A percentile compares a stretch with the other conserved stretches of the same genome.
Evolutionary conservation across 2,888 invertebrate genomes (phyloP).

Genomic region (Tetanocera ferruginea): DNA sequence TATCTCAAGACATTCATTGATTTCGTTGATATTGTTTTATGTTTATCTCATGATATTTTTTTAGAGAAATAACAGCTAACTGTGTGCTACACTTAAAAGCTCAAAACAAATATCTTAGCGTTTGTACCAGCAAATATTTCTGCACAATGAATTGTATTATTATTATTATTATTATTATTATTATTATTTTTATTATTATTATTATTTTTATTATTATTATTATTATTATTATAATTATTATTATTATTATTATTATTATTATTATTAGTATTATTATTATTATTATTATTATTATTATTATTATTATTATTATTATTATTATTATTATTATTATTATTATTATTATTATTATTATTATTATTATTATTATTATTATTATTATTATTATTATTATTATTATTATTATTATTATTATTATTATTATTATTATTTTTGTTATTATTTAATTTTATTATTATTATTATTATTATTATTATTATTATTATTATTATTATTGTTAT

Average conservation of each 20-base stretch:
- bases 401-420: conserved; percentile 5
- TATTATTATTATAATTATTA: conserved; percentile 19
- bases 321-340: conserved; percentile 21
- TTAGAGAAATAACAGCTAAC: too few species aligned
- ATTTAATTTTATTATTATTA: conserved; percentile 1
- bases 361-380: too few species aligned
- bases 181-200: conserved; percentile 19
- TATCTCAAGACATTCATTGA: too few species aligned
- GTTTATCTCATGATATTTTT: too few species aligned
- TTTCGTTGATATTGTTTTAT: too few species aligned
- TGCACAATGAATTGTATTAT: not conserved
- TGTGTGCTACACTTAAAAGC: too few species aligned
- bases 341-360: conserved; percentile 13
- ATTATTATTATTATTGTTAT: conserved; percentile 13
- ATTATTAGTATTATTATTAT: conserved; percentile 18
- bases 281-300: conserved; percentile 19
- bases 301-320: conserved; percentile 21
- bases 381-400: conserved; percentile 20
- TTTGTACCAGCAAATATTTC: too few species aligned
- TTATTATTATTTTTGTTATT: not conserved
- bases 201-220: conserved; percentile 16
- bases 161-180: conserved; percentile 21
- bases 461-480: conserved; percentile 8
- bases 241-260: conserved; percentile 21
- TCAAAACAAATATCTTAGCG: too few species aligned